Percentiles rank a stretch among this genome's conserved stretches.
Evolutionary conservation across 2,113 vertebrate genomes (phyloP).

Genomic region (Fregata magnificens): DNA sequence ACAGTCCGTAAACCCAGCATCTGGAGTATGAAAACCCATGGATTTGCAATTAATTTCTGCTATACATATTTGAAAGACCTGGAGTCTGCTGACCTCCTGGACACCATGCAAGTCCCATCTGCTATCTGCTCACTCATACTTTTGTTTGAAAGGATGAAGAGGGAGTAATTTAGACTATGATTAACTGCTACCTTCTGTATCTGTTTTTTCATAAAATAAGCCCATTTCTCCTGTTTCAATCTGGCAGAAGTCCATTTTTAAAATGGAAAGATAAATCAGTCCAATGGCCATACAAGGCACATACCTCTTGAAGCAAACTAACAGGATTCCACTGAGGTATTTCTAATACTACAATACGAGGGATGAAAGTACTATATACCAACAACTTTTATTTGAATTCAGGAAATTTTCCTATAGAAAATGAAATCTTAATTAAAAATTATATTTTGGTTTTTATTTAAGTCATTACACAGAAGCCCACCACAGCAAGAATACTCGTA

Average conservation of each 20-base stretch:
- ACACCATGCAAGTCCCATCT: constrained; percentile 21
- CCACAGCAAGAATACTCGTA: not conserved
- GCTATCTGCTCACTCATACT: not conserved
- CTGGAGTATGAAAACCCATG: constrained; percentile 15
- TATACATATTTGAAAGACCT: constrained; percentile 12
- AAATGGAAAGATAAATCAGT: not conserved
- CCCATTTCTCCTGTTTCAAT: not conserved
- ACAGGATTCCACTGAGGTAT: not conserved
- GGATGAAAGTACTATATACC: not conserved
- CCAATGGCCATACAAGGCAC: not conserved
- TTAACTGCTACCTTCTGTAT: constrained; percentile 33
- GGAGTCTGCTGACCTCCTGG: constrained; percentile 35
- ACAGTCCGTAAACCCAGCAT: not conserved
- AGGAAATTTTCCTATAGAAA: not conserved
- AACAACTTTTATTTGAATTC: not conserved
- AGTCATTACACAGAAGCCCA: not conserved
- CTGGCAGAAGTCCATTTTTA: not conserved
- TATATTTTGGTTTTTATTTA: not conserved
- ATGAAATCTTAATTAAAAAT: not conserved
- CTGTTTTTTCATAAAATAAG: not conserved
- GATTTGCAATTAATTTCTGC: constrained; percentile 48
- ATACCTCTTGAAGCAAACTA: not conserved
- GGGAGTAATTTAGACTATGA: not conserved
- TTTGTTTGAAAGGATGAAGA: constrained; percentile 20
- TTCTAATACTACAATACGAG: not conserved